phyloP scores from a whole-genome alignment of 2,113 vertebrate species.

The Spea bombifrons region DNA sequence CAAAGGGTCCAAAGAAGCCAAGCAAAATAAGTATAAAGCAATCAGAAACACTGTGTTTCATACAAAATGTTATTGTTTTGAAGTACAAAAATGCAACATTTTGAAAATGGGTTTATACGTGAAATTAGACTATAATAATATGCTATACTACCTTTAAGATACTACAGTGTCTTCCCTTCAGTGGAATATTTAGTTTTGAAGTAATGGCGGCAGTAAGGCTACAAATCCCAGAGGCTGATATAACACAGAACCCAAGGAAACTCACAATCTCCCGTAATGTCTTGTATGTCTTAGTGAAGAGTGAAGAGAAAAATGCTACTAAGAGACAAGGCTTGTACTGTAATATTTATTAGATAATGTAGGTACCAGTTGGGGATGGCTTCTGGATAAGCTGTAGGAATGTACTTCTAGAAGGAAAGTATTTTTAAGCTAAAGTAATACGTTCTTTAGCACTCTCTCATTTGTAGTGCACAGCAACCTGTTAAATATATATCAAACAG shows the following conservation, averaged over 20 bases:
- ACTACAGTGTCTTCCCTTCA: not conserved
- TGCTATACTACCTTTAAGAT: no score
- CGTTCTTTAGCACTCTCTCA: not conserved
- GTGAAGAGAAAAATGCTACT: not conserved
- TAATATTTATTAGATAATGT: not conserved
- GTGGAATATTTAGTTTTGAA: not conserved
- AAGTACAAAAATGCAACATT: no score
- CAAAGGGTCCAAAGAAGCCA: no score
- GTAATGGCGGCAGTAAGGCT: not conserved
- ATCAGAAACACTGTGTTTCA: no score
- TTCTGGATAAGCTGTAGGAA: slow-evolving; percentile 6
- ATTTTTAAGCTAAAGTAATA: not conserved
- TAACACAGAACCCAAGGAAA: not conserved
- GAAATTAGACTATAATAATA: no score
- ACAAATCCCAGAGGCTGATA: not conserved
- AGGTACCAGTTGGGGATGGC: slow-evolving; percentile 20
- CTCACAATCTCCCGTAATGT: no score
- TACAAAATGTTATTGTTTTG: no score
- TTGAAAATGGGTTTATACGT: no score
- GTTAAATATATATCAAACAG: slow-evolving; percentile 3
- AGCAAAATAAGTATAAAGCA: no score
- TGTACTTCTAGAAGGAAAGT: slow-evolving; percentile 1
- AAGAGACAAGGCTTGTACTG: not conserved
- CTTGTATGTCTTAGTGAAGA: not conserved
- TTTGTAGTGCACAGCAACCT: not conserved